Conservation (phyloP, 2,797 vertebrate genomes). For the Sus cebifrons region DNA sequence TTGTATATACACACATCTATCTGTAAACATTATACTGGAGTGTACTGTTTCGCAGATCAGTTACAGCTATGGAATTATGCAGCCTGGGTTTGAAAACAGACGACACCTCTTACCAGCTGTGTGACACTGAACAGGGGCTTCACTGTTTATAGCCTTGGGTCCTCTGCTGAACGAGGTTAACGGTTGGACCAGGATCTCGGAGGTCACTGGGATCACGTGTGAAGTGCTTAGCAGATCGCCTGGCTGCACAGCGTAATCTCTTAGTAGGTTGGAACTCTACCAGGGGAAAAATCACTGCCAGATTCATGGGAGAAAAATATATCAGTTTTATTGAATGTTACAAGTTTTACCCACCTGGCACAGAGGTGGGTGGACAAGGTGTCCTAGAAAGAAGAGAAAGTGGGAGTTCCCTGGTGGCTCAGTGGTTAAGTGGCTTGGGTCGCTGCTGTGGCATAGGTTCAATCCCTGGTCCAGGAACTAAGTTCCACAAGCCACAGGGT, state of each 20-base stretch:
- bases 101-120: background rate
- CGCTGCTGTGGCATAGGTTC: no score
- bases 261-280: background rate
- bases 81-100: conserved; percentile 7
- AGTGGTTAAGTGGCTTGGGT: background rate
- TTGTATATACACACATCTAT: background rate
- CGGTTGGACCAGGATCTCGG: background rate
- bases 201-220: background rate
- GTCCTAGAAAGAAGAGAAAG: background rate
- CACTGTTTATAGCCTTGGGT: background rate
- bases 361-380: accelerated
- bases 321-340: background rate
- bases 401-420: background rate
- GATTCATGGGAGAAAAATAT: background rate
- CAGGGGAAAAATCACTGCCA: background rate
- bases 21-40: background rate
- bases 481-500: background rate
- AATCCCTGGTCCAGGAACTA: no score
- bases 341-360: background rate
- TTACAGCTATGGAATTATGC: background rate
- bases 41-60: background rate
- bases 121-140: background rate
- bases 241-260: background rate
- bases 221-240: no score
- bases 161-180: background rate